These are phyloP conservation scores for Brachirus orientalis DNA, from an alignment of 2,113 vertebrate genomes.

Conservation along the genomic window DNA sequence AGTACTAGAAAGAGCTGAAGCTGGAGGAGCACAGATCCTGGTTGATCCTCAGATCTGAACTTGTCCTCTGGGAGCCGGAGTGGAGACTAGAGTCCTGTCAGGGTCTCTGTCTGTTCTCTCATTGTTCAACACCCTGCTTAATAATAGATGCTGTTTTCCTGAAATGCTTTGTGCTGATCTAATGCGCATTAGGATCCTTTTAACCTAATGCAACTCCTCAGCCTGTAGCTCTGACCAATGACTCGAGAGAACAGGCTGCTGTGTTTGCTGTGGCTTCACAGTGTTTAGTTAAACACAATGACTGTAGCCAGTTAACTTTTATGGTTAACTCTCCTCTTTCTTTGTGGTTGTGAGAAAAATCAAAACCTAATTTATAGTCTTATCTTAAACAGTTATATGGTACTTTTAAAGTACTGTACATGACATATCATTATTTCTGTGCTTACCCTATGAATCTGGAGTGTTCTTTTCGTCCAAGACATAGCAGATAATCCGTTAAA, in stretches of 20 bases:
- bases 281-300: slow-evolving; percentile 41
- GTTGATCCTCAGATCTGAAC: slow-evolving; percentile 21
- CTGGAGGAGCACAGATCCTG: not conserved
- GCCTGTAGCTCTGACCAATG: slow-evolving; percentile 29
- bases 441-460: not conserved
- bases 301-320: slow-evolving; percentile 26
- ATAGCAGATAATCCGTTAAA: slow-evolving; percentile 7
- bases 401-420: slow-evolving; percentile 7
- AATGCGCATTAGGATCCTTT: slow-evolving; percentile 75
- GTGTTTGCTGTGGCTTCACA: slow-evolving; percentile 27
- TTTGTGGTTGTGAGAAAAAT: not conserved
- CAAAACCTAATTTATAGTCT: not conserved
- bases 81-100: slow-evolving; percentile 45
- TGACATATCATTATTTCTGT: not conserved
- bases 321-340: slow-evolving; percentile 6
- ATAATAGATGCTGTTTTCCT: slow-evolving; percentile 79
- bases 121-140: slow-evolving; percentile 63
- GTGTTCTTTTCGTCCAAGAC: slow-evolving; percentile 10
- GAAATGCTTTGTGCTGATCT: slow-evolving; percentile 62
- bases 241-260: slow-evolving; percentile 49
- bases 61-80: slow-evolving; percentile 42
- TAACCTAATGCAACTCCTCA: slow-evolving; percentile 71
- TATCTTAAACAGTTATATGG: not conserved
- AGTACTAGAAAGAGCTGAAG: not conserved
- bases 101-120: slow-evolving; percentile 39